Evolutionary conservation across 2,797 vertebrate species (phyloP), one percentile per base, ranked within the genome.

Genomic region (Apodemus agrarius): DNA sequence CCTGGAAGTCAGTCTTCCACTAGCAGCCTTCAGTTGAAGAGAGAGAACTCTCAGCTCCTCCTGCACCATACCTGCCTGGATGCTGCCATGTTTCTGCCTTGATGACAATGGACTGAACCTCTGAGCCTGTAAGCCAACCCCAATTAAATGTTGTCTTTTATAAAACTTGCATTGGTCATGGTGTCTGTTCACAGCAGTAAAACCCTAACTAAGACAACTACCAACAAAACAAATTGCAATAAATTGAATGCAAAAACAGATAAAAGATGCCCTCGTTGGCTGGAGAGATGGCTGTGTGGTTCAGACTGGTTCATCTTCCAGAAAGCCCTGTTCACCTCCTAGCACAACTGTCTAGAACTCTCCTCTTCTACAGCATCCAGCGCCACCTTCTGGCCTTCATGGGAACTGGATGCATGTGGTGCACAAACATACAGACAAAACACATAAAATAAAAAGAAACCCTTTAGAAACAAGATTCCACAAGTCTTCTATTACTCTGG

Each of bases 221-320:
- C n/a, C 69, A 59, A 21, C 40, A 57, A 72, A 57, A 87, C 14
- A 11, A 34, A 19, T 69, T 40, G 22, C 69, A 81, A 31, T 22
- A 93, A 5, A 91, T 17, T 80, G n/a, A 93, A 63, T 72, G 3
- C 43, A 93, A 59, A 96, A 94, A 49, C 37, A 91, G 2, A 74
- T 90, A n/a, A 52, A 93, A 89, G 57, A 82, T 86, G 21, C 26
- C 37, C 24, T 22, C 3, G 5, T 46, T 46, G 82, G 29, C 82
- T 84, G 29, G 82, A 84, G 82, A 84, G 82, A 46, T 43, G 29
- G 59, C 40, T 65, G 40, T 65, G 82, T 84, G 61, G 40, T 46
- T 34, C 61, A 65, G 26, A 65, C 26, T 19, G 26, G 37, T 34
- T 84, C 40, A 17, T 46, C 40, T 34, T 84, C 61, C 40, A 34